Conservation (phyloP, 2,113 vertebrate species). For the Pardalotus punctatus region DNA sequence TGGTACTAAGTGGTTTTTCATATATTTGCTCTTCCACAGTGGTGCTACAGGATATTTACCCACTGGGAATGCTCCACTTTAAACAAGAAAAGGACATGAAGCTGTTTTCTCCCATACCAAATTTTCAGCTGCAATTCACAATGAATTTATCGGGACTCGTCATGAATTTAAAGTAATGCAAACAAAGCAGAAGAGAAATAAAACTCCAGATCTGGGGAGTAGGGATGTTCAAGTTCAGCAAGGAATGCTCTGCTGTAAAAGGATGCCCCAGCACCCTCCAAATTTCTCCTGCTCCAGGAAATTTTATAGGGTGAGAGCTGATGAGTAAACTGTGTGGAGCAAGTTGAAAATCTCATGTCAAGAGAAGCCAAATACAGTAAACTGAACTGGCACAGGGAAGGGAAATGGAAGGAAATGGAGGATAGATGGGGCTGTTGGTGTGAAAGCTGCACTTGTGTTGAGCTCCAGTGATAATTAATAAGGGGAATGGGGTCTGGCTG, state of each 20-base stretch:
- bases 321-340: not conserved
- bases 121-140: not conserved
- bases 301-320: not conserved
- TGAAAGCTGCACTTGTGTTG: not conserved
- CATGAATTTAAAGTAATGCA: not conserved
- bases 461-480: not conserved
- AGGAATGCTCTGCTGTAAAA: not conserved
- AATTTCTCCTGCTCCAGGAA: not conserved
- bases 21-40: constrained; percentile 36
- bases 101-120: not conserved
- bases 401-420: not conserved
- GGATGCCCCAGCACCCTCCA: not conserved
- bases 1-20: constrained; percentile 54
- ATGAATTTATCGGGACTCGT: not conserved
- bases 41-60: constrained; percentile 38
- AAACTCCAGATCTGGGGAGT: not conserved
- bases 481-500: not conserved
- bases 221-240: not conserved
- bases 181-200: not conserved
- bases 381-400: not conserved
- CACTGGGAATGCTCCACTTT: not conserved
- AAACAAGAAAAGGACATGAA: not conserved
- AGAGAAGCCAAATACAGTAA: not conserved
- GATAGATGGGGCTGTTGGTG: not conserved
- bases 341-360: not conserved